These are phyloP conservation scores for Rhombomys opimus DNA, from an alignment of 2,113 vertebrate species.

Conservation along the genomic window DNA sequence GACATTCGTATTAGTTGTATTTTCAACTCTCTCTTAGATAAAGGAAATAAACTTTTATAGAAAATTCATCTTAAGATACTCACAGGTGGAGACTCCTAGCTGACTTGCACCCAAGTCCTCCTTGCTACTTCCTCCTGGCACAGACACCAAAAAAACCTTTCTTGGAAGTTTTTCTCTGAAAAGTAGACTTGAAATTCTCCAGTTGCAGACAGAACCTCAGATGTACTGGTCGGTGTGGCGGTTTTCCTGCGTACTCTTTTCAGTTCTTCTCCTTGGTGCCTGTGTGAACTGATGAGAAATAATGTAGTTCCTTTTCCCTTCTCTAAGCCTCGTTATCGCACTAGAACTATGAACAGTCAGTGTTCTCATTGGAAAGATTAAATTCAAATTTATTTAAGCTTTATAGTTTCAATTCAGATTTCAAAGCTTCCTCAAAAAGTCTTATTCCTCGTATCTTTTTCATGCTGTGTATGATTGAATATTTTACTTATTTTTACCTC, in stretches of 20 bases:
- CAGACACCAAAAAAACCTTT: background rate
- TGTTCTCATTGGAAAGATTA: background rate
- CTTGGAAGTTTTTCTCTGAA: conserved; percentile 5
- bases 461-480: background rate
- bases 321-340: background rate
- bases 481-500: conserved; percentile 27
- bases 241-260: background rate
- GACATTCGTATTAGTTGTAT: background rate
- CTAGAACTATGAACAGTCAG: background rate
- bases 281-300: background rate
- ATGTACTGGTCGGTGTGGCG: background rate
- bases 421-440: background rate
- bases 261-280: background rate
- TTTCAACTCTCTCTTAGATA: conserved; percentile 4
- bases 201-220: background rate
- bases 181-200: background rate
- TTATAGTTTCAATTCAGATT: conserved; percentile 1
- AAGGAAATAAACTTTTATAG: background rate
- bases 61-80: background rate
- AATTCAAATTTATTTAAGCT: background rate
- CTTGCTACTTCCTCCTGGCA: background rate
- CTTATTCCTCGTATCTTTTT: background rate
- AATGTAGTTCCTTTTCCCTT: background rate
- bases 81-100: background rate
- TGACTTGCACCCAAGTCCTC: background rate